A percentile compares a stretch with the other conserved stretches of the same genome.
Evolutionary conservation across 1,140 invertebrate genomes (phyloP).

Genomic region (Neelides sp.): DNA sequence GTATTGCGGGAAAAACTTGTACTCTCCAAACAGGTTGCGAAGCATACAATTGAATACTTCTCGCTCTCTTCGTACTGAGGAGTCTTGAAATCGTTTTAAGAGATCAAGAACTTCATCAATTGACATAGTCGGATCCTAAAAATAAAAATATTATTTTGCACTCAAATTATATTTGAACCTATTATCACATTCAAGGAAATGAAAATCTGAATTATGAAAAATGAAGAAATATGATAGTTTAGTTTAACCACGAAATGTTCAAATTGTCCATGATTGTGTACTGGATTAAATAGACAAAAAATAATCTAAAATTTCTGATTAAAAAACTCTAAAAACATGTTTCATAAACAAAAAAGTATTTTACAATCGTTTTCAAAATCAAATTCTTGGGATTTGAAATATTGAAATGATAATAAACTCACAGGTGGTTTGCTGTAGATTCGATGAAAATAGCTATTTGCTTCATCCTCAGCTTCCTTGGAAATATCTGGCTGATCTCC

Average conservation of each 20-base stretch:
- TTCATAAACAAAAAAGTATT: too few relatives aligned
- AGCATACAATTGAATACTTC: constrained; percentile 96
- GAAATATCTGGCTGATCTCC: constrained; percentile 45
- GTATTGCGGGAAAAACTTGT: constrained; percentile 95
- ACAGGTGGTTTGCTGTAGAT: constrained; percentile 91
- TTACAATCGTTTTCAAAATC: too few relatives aligned
- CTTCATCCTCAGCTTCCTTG: constrained; percentile 95
- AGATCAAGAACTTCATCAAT: constrained; percentile 88
- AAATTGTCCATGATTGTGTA: neutral
- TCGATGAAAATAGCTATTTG: constrained; percentile 92
- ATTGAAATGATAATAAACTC: too few relatives aligned
- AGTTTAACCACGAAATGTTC: constrained; percentile 4
- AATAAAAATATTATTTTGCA: too few relatives aligned
- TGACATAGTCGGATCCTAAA: constrained; percentile 64
- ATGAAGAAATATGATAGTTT: neutral
- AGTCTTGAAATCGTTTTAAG: constrained; percentile 90
- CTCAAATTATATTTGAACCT: constrained; percentile 2
- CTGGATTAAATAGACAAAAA: too few relatives aligned
- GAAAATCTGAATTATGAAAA: neutral
- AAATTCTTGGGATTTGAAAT: too few relatives aligned
- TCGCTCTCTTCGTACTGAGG: constrained; percentile 67
- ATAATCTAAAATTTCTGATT: too few relatives aligned
- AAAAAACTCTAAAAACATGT: too few relatives aligned
- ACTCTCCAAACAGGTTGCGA: constrained; percentile 95
- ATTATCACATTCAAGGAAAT: neutral